Percentiles rank a stretch among this genome's conserved stretches.
Conservation (phyloP, 2,888 invertebrate species). For the Notodonta ziczac region DNA sequence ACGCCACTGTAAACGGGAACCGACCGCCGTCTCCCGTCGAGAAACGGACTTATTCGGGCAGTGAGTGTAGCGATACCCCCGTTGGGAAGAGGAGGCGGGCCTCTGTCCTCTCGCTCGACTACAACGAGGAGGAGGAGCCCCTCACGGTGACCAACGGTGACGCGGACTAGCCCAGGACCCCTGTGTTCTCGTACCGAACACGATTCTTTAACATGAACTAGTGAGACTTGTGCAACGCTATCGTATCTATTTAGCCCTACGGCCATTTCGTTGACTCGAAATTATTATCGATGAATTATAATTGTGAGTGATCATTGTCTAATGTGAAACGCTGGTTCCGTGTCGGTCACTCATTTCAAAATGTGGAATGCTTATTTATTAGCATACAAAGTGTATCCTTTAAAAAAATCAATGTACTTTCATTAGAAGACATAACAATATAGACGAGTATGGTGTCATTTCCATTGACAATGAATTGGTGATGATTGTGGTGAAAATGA, state of each 20-base stretch:
- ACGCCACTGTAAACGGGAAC: slow-evolving; percentile 74
- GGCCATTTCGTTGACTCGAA: slow-evolving; percentile 55
- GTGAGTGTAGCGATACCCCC: slow-evolving; percentile 75
- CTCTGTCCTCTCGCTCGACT: slow-evolving; percentile 89
- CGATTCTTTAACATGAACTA: slow-evolving; percentile 59
- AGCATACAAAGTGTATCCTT: slow-evolving; percentile 68
- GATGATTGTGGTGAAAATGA: slow-evolving; percentile 76
- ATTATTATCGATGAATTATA: slow-evolving; percentile 50
- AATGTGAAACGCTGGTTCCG: slow-evolving; percentile 54
- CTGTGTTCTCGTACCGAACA: slow-evolving; percentile 60
- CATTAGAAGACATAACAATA: slow-evolving; percentile 69
- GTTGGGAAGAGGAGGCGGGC: slow-evolving; percentile 88
- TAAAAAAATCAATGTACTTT: slow-evolving; percentile 70
- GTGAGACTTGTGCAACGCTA: slow-evolving; percentile 61
- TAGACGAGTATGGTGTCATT: slow-evolving; percentile 66
- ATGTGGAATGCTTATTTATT: slow-evolving; percentile 64
- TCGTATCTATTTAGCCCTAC: slow-evolving; percentile 48
- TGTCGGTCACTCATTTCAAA: slow-evolving; percentile 56
- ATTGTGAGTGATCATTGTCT: slow-evolving; percentile 64
- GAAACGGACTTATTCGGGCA: slow-evolving; percentile 74
- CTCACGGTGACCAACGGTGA: slow-evolving; percentile 89
- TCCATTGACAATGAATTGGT: slow-evolving; percentile 74
- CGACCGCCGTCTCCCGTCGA: slow-evolving; percentile 60
- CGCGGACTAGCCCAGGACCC: slow-evolving; percentile 74
- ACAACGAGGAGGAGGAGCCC: slow-evolving; percentile 90